Evolutionary conservation across 2,888 invertebrate genomes (phyloP).

Genomic region (Opisthograptis luteolata): DNA sequence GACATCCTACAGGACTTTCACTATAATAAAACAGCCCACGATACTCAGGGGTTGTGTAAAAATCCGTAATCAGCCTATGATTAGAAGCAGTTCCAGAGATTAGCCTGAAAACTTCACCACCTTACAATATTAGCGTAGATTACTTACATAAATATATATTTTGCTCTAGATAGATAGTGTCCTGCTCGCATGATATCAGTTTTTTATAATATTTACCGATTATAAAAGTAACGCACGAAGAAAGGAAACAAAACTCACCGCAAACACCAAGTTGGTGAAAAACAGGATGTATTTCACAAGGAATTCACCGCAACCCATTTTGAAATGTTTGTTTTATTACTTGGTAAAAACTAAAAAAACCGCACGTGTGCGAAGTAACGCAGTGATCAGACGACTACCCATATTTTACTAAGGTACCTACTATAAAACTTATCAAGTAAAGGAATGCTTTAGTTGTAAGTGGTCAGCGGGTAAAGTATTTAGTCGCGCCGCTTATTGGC

Average conservation of each 20-base stretch:
- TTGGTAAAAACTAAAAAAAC: conserved; percentile 15
- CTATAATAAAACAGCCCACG: too few relatives aligned
- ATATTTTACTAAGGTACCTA: conserved; percentile 5
- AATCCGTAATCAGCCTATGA: too few relatives aligned
- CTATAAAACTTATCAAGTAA: conserved; percentile 2
- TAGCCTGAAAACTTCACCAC: too few relatives aligned
- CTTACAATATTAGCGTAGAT: too few relatives aligned
- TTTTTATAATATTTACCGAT: background rate
- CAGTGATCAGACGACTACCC: conserved; percentile 34
- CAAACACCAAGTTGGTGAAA: conserved; percentile 89
- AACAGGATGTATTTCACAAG: conserved; percentile 91
- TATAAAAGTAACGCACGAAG: background rate
- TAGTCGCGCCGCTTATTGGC: too few relatives aligned
- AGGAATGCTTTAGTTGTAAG: background rate
- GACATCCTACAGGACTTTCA: too few relatives aligned
- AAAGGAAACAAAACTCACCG: conserved; percentile 83
- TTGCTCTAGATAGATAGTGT: too few relatives aligned
- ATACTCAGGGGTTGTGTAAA: too few relatives aligned
- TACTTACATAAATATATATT: too few relatives aligned
- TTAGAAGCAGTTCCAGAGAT: too few relatives aligned
- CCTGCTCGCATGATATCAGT: background rate
- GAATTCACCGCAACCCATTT: conserved; percentile 88
- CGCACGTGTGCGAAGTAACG: conserved; percentile 18
- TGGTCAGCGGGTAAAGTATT: background rate
- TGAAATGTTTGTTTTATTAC: conserved; percentile 40